A percentile compares a stretch with the other conserved stretches of the same genome.
These are phyloP conservation scores for Amorpha juglandis DNA, from an alignment of 2,888 invertebrate species.

Conservation along the genomic window DNA sequence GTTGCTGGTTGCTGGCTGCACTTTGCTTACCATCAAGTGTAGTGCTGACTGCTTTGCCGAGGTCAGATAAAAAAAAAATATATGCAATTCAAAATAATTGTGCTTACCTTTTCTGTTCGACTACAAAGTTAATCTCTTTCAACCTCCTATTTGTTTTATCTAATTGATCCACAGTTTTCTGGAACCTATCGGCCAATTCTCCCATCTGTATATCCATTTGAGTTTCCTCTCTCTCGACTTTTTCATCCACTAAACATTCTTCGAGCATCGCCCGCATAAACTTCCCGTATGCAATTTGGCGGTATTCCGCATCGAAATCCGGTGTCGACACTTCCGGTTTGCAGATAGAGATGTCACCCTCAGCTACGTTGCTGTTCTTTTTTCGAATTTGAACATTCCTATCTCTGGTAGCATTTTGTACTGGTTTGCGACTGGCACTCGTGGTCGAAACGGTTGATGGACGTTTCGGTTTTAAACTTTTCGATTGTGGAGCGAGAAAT, in stretches of 20 bases:
- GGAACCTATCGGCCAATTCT: constrained; percentile 71
- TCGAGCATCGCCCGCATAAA: constrained; percentile 67
- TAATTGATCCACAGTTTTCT: constrained; percentile 70
- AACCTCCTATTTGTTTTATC: constrained; percentile 74
- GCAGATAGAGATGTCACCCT: constrained; percentile 52
- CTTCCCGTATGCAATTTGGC: constrained; percentile 67
- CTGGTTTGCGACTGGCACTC: constrained; percentile 48
- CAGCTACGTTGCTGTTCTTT: constrained; percentile 45
- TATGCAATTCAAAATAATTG: background rate
- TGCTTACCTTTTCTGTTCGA: constrained; percentile 72
- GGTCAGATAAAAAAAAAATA: no score
- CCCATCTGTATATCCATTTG: constrained; percentile 75
- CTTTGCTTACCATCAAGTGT: no score
- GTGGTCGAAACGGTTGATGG: constrained; percentile 49
- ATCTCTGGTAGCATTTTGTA: constrained; percentile 40
- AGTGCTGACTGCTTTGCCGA: no score
- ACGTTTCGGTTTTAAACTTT: constrained; percentile 52
- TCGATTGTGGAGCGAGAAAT: constrained; percentile 50
- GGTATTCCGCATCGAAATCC: constrained; percentile 59
- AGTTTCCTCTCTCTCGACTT: constrained; percentile 68
- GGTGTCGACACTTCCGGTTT: constrained; percentile 52
- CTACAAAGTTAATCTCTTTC: constrained; percentile 75
- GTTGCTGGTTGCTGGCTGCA: no score
- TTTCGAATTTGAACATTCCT: constrained; percentile 44
- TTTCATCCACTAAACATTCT: constrained; percentile 71